phyloP scores from a whole-genome alignment of 2,113 vertebrate species.

The Glaucomys volans region DNA sequence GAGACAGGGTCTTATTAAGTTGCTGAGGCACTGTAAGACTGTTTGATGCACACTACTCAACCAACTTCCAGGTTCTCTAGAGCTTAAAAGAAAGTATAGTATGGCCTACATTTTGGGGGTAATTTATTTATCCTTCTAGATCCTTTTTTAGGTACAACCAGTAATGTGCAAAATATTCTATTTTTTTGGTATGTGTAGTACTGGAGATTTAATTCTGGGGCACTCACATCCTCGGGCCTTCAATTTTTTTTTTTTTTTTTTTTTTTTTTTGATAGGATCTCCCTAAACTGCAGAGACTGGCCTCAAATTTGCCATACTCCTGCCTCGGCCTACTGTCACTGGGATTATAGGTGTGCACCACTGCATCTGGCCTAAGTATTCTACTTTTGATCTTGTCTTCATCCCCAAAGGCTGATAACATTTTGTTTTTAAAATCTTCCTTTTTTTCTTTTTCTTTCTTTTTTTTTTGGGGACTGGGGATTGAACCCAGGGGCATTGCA shows the following conservation, averaged over 20 bases:
- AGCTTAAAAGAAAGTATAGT: background rate
- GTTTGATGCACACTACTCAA: background rate
- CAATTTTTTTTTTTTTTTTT: too few species aligned
- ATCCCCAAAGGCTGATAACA: background rate
- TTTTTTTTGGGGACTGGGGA: too few species aligned
- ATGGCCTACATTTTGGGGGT: background rate
- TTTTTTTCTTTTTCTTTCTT: too few species aligned
- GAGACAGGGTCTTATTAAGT: background rate
- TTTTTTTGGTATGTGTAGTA: too few species aligned
- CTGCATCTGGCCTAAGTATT: background rate
- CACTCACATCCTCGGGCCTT: too few species aligned
- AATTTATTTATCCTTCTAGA: background rate
- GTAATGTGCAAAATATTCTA: background rate
- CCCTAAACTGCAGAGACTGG: too few species aligned
- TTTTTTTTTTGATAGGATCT: too few species aligned
- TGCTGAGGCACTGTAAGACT: background rate
- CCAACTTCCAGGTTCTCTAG: background rate
- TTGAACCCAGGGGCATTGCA: too few species aligned
- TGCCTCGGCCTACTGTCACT: too few species aligned
- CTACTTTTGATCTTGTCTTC: background rate
- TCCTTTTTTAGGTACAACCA: background rate
- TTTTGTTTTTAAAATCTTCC: background rate
- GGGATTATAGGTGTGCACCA: too few species aligned
- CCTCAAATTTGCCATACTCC: too few species aligned
- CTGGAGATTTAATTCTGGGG: too few species aligned